These are phyloP conservation scores for Drosophila repletoides DNA, from an alignment of 1,140 invertebrate species.

Conservation along the genomic window DNA sequence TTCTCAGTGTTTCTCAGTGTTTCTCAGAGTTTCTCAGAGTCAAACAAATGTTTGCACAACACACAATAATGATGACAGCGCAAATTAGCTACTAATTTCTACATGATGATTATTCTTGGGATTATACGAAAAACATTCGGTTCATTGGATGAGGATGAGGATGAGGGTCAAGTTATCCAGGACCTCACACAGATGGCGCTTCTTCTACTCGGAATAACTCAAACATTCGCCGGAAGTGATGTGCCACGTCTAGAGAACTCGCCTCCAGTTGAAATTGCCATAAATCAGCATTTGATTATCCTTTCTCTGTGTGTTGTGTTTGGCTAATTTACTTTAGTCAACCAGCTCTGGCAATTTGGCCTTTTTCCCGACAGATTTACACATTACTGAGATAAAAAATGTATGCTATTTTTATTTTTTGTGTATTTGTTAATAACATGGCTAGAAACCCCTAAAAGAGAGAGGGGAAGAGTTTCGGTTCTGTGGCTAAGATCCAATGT, in stretches of 20 bases:
- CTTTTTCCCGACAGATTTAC: too few species aligned
- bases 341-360: too few species aligned
- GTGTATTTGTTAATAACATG: too few species aligned
- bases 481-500: too few species aligned
- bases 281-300: constrained; percentile 81
- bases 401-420: too few species aligned
- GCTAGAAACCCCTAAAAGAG: too few species aligned
- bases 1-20: neutral
- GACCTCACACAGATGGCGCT: constrained; percentile 76
- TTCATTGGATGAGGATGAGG: constrained; percentile 23
- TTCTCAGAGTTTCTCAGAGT: constrained; percentile 22
- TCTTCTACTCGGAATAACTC: constrained; percentile 24
- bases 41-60: constrained; percentile 80
- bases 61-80: constrained; percentile 76
- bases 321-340: constrained; percentile 58
- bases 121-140: too few species aligned
- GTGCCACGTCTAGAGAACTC: constrained; percentile 5
- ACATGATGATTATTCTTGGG: constrained; percentile 23
- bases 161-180: constrained; percentile 35
- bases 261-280: constrained; percentile 57
- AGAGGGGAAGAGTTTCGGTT: too few species aligned
- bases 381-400: too few species aligned
- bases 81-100: constrained; percentile 81
- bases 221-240: constrained; percentile 70
- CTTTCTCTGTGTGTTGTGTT: constrained; percentile 37